Evolutionary conservation across 2,113 vertebrate genomes (phyloP).

Genomic region (Sander lucioperca): DNA sequence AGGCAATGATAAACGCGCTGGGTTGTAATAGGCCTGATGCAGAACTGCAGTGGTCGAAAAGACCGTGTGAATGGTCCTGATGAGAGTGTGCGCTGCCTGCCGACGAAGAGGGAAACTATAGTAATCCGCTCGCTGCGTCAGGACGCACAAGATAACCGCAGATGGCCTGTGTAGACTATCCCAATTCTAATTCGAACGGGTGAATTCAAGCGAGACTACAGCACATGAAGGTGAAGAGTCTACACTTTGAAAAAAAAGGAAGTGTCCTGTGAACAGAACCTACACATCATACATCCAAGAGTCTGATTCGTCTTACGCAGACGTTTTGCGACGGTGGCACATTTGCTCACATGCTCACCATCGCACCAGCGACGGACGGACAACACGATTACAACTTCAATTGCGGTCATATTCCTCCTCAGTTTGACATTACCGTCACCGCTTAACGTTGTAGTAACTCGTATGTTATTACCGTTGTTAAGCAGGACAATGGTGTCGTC

Average conservation of each 20-base stretch:
- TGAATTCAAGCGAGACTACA: slow-evolving; percentile 27
- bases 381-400: slow-evolving; percentile 50
- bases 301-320: slow-evolving; percentile 53
- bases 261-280: slow-evolving; percentile 28
- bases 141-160: slow-evolving; percentile 72
- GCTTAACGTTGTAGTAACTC: neutral
- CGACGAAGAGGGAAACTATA: slow-evolving; percentile 67
- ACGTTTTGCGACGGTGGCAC: slow-evolving; percentile 64
- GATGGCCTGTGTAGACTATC: slow-evolving; percentile 54
- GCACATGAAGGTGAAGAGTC: slow-evolving; percentile 33
- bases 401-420: slow-evolving; percentile 17
- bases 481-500: slow-evolving; percentile 61
- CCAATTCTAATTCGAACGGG: slow-evolving; percentile 25
- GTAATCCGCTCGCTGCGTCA: slow-evolving; percentile 72
- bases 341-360: slow-evolving; percentile 58
- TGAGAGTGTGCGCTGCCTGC: slow-evolving; percentile 77
- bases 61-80: slow-evolving; percentile 72
- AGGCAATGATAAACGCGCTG: slow-evolving; percentile 48
- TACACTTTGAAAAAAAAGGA: slow-evolving; percentile 28
- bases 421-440: slow-evolving; percentile 13
- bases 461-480: slow-evolving; percentile 11
- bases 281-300: slow-evolving; percentile 46
- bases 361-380: slow-evolving; percentile 56
- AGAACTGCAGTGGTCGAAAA: slow-evolving; percentile 59
- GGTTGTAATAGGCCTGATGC: slow-evolving; percentile 56